A percentile compares a stretch with the other conserved stretches of the same genome.
phyloP scores from a whole-genome alignment of 2,888 invertebrate genomes.

The Schizaphis graminum region DNA sequence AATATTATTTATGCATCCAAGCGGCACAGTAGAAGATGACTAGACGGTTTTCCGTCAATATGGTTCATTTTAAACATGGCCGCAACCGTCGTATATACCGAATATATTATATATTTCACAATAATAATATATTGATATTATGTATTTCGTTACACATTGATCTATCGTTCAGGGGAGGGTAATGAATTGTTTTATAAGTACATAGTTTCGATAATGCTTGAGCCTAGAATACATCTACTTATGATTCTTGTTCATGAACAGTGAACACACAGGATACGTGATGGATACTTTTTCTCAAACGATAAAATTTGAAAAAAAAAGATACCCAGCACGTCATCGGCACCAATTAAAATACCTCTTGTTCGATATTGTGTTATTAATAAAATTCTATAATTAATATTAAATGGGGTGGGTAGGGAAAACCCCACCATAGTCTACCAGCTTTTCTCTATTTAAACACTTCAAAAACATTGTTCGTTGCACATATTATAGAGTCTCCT shows the following conservation, averaged over 20 bases:
- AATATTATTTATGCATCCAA: background rate
- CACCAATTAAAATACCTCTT: background rate
- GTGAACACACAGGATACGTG: background rate
- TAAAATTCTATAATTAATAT: background rate
- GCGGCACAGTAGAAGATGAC: background rate
- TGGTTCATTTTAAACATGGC: background rate
- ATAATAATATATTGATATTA: background rate
- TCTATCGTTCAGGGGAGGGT: background rate
- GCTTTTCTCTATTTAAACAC: background rate
- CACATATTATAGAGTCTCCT: background rate
- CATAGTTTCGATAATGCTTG: background rate
- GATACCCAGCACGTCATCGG: background rate
- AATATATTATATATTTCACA: background rate
- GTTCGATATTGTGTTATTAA: no score
- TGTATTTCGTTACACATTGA: background rate
- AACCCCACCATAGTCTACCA: background rate
- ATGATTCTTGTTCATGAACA: background rate
- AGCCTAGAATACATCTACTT: background rate
- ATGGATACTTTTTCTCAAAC: background rate
- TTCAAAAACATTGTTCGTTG: background rate
- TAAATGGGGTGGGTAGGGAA: background rate
- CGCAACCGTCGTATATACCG: background rate
- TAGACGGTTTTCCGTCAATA: background rate
- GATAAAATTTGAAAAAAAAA: background rate
- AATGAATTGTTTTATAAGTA: background rate